Evolutionary conservation across 2,888 invertebrate genomes (phyloP).

Genomic region (Amblyjoppa proteus): DNA sequence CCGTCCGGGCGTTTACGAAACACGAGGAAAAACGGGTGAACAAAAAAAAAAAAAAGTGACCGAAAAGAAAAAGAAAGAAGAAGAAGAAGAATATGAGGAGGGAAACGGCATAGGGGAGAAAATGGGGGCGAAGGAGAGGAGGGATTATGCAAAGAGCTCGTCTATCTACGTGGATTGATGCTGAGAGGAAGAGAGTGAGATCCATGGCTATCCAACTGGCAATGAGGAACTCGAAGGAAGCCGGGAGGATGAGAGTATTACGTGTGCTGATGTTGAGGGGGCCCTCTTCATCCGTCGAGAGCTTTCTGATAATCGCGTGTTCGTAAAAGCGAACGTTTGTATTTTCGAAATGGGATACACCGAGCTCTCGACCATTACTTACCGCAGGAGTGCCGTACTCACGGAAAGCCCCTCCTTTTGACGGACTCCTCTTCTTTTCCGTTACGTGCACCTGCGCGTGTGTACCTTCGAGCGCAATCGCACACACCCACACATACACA

Average conservation of each 20-base stretch:
- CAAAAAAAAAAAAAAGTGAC: conserved; percentile 39
- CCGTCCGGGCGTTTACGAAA: conserved; percentile 48
- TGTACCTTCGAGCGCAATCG: conserved; percentile 26
- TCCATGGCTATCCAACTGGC: conserved; percentile 33
- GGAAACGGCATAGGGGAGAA: conserved; percentile 50
- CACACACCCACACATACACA: conserved; percentile 8
- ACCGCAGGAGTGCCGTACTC: conserved; percentile 34
- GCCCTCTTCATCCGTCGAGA: conserved; percentile 32
- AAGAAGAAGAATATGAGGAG: conserved; percentile 27
- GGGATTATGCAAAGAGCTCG: conserved; percentile 64
- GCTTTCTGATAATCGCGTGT: conserved; percentile 61
- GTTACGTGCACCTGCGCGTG: not conserved
- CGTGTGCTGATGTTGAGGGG: not conserved
- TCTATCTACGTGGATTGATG: conserved; percentile 23
- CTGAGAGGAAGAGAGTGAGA: conserved; percentile 9
- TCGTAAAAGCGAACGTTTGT: conserved; percentile 56
- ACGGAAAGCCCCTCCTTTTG: not conserved
- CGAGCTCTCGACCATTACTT: conserved; percentile 50
- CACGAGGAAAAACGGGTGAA: conserved; percentile 54
- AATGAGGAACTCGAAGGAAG: conserved; percentile 40
- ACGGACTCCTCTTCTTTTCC: conserved; percentile 32
- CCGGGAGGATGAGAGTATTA: conserved; percentile 26
- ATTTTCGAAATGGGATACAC: conserved; percentile 47
- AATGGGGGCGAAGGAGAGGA: conserved; percentile 57
- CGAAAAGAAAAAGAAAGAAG: conserved; percentile 10